phyloP scores from a whole-genome alignment of 2,888 invertebrate species.

The Lochmaea crataegi region DNA sequence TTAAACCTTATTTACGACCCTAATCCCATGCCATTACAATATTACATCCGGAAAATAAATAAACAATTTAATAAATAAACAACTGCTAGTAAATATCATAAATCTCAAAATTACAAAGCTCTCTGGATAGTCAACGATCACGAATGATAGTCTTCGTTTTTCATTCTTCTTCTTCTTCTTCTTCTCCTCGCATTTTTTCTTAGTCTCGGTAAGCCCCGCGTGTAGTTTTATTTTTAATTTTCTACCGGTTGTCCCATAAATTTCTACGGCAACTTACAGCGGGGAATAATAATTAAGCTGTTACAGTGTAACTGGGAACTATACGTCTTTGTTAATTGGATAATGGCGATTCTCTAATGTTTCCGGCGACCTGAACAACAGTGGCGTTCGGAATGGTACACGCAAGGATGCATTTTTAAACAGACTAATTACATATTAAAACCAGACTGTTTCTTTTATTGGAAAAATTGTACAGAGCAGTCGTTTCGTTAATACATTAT shows the following conservation, averaged over 20 bases:
- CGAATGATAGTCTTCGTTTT: slow-evolving; percentile 17
- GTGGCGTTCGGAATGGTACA: slow-evolving; percentile 12
- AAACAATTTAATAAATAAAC: slow-evolving; percentile 16
- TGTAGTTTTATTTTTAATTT: slow-evolving; percentile 47
- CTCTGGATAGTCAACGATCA: slow-evolving; percentile 25
- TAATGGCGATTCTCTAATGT: slow-evolving; percentile 49
- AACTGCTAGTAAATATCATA: slow-evolving; percentile 3
- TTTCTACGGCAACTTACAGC: slow-evolving; percentile 39
- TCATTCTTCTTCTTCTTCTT: slow-evolving; percentile 24
- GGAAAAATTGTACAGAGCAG: neutral
- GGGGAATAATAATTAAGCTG: slow-evolving; percentile 46
- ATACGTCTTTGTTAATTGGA: slow-evolving; percentile 50
- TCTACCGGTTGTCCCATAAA: slow-evolving; percentile 41
- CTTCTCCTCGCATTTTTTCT: slow-evolving; percentile 4
- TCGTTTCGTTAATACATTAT: neutral
- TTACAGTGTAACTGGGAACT: slow-evolving; percentile 43
- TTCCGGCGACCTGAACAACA: slow-evolving; percentile 44
- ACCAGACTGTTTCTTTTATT: neutral
- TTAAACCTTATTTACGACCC: neutral
- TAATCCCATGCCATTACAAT: neutral
- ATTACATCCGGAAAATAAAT: slow-evolving; percentile 20
- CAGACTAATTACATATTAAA: slow-evolving; percentile 2
- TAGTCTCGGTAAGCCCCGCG: slow-evolving; percentile 30
- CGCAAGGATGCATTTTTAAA: slow-evolving; percentile 5
- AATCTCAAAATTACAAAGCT: slow-evolving; percentile 29